Evolutionary conservation across 1,140 invertebrate genomes (phyloP).

Genomic region (Fopius arisanus): DNA sequence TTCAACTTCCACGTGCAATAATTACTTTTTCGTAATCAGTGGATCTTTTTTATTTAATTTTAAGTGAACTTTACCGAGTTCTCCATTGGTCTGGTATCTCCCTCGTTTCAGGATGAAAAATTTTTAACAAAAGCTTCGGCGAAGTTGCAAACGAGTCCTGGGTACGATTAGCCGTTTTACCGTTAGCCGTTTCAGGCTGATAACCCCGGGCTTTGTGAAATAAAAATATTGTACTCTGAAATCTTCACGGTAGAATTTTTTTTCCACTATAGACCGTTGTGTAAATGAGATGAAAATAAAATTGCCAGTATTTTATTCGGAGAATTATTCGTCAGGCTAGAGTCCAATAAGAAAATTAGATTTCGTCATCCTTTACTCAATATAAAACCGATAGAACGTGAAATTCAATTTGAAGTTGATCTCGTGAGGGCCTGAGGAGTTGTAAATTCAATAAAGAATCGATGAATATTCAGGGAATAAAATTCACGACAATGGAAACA

Average conservation of each 20-base stretch:
- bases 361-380: not conserved
- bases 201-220: slow-evolving; percentile 26
- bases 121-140: not conserved
- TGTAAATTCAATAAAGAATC: slow-evolving; percentile 25
- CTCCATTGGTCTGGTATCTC: not conserved
- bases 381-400: not conserved
- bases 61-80: too few species aligned
- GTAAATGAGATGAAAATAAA: too few species aligned
- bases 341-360: not conserved
- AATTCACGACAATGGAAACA: slow-evolving; percentile 18
- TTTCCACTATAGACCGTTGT: too few species aligned
- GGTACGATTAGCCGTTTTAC: slow-evolving; percentile 31
- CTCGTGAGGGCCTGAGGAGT: not conserved
- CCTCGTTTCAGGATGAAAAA: not conserved
- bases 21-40: too few species aligned
- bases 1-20: too few species aligned
- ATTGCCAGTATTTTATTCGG: too few species aligned
- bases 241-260: too few species aligned
- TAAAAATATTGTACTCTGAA: not conserved
- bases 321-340: too few species aligned
- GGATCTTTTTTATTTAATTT: too few species aligned
- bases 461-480: slow-evolving; percentile 25
- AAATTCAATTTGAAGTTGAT: not conserved
- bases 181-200: slow-evolving; percentile 33
- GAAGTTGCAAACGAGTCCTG: slow-evolving; percentile 22